Evolutionary conservation across 1,140 invertebrate species (phyloP), one percentile per base, ranked within the genome.

Genomic region (Stegodyphus mimosarum): DNA sequence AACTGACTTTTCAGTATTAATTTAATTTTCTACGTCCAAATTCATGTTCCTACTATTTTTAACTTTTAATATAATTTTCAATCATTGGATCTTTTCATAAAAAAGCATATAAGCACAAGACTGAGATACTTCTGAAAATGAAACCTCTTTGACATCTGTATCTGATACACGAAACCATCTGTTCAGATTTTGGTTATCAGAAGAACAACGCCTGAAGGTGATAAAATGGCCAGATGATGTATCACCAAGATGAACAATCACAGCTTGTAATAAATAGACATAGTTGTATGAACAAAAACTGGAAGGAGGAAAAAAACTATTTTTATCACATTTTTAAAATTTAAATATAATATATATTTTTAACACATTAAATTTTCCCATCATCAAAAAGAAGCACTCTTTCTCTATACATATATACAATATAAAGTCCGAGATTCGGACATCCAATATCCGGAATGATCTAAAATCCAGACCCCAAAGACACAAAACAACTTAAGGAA

Each of bases 141-240:
- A 84, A 0, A 90, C 90, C 76, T 89, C 88, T 49, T 88, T 88
- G 0, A 92, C 91, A n/a, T 88, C 81, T 6, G 89, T 87, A 80
- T 93, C 92, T 0, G 92, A 92, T 6, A 90, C 90, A 70, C 89
- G 90, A 80, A 90, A 90, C 92, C 92, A 92, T 67, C 88, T 90
- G 6, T 7, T 71, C 18, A 73, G 60, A 13, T 87, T 79, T 80
- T 86, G 86, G 49, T 74, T 74, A 67, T 90, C 90, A 90, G 84
- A 74, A 15, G 90, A 88, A 60, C 95, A 95, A 13, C 96, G 92
- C 74, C 97, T 92, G 89, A 97, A 98, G 55, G 96, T 97, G 70
- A 97, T 94, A 92, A 98, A 98, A 92, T 98, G 97, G 51, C 97
- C 97, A 71, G 94, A 94, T 89, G 94, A 93, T 11, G 94, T 94